These are phyloP conservation scores for Beris chalybata DNA, from an alignment of 2,888 invertebrate species.

Conservation along the genomic window DNA sequence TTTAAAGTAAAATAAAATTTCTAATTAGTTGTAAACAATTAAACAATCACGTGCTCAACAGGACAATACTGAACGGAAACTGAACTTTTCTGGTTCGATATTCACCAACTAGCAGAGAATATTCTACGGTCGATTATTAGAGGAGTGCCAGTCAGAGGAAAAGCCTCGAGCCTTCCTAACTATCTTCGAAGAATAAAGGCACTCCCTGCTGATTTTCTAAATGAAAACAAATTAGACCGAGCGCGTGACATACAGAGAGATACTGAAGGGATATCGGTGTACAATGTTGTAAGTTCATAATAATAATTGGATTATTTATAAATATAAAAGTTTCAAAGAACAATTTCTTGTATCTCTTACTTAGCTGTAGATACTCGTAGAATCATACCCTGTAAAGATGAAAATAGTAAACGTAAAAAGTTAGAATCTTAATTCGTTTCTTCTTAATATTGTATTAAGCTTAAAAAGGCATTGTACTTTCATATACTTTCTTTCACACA, in stretches of 20 bases:
- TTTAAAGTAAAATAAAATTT: slow-evolving; percentile 29
- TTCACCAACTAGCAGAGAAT: not conserved
- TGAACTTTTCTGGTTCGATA: not conserved
- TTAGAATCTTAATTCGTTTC: too few relatives aligned
- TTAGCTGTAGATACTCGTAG: too few relatives aligned
- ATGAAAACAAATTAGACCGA: slow-evolving; percentile 25
- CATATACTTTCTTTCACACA: too few relatives aligned
- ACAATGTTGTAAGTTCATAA: too few relatives aligned
- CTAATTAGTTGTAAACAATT: slow-evolving; percentile 36
- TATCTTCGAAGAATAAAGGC: slow-evolving; percentile 36
- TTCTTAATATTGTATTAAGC: too few relatives aligned
- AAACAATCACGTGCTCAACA: not conserved
- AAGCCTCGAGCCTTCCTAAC: not conserved
- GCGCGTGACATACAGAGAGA: slow-evolving; percentile 7
- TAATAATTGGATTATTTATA: too few relatives aligned
- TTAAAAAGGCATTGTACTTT: too few relatives aligned
- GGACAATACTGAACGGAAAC: not conserved
- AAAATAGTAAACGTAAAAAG: too few relatives aligned
- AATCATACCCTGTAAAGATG: too few relatives aligned
- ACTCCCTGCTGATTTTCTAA: slow-evolving; percentile 41
- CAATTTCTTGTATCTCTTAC: too few relatives aligned
- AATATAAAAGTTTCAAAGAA: too few relatives aligned
- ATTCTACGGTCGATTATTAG: slow-evolving; percentile 40
- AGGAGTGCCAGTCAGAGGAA: slow-evolving; percentile 39
- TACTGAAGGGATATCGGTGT: slow-evolving; percentile 13